These are phyloP conservation scores for Chlorops oryzae DNA, from an alignment of 1,140 invertebrate species.

Conservation along the genomic window DNA sequence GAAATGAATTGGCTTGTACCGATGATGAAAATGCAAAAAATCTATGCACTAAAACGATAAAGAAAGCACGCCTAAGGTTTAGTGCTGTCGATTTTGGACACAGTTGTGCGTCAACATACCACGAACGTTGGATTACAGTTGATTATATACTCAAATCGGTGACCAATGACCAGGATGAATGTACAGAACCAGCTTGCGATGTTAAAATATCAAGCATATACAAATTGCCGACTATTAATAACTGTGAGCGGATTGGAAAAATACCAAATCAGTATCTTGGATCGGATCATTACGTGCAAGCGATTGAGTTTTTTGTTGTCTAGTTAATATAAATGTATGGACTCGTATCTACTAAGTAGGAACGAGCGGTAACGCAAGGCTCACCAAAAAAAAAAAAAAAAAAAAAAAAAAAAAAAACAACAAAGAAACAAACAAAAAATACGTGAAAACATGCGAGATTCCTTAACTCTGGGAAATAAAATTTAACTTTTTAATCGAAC, in stretches of 20 bases:
- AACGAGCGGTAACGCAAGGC: too few species aligned
- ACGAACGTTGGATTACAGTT: conserved; percentile 70
- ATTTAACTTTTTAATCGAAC: too few species aligned
- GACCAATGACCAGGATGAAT: conserved; percentile 13
- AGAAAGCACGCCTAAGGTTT: conserved; percentile 10
- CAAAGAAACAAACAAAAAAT: too few species aligned
- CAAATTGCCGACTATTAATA: conserved; percentile 55
- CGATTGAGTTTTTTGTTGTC: conserved; percentile 36
- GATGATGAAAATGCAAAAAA: background rate
- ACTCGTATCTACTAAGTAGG: too few species aligned
- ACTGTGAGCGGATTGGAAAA: conserved; percentile 54
- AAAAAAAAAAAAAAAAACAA: too few species aligned
- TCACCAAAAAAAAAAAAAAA: too few species aligned
- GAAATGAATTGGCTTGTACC: background rate
- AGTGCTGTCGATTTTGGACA: conserved; percentile 50
- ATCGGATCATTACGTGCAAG: conserved; percentile 71
- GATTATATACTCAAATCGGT: conserved; percentile 70
- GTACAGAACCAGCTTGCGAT: too few species aligned
- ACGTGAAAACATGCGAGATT: too few species aligned
- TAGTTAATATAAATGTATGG: too few species aligned
- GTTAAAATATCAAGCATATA: conserved; percentile 49
- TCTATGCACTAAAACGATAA: background rate
- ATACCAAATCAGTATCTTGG: conserved; percentile 70
- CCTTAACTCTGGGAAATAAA: too few species aligned
- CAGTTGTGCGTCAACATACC: conserved; percentile 60